Base-by-base conservation (phyloP, 2,888 invertebrate species). In the Epsilonema sp. region DNA sequence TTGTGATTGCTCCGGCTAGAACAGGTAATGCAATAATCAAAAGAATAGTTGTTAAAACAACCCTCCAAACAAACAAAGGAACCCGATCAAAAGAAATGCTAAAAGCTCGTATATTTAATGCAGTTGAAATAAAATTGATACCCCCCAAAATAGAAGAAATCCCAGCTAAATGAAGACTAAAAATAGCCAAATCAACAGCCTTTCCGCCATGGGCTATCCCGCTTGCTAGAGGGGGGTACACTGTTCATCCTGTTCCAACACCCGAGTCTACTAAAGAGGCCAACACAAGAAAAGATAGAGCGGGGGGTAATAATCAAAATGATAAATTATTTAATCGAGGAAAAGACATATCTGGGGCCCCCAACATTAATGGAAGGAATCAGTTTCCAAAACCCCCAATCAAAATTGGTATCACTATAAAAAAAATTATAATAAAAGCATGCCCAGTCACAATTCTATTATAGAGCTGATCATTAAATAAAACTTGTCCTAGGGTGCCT, bases 291-390 rank as follows among this genome's bases (percentile, higher is more conserved):
- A 82, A 55, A n/a, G 72, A 70, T 57, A 82, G 57, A 11, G 79
- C 76, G 0, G 78, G 77, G 0, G 78, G 78, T n/a, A 82, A 53
- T 47, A 82, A 53, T 73, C 81, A 82, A 71, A 81, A 82, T 65
- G 80, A 80, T 75, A 81, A 77, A 71, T 80, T 81, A 75, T 82
- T 82, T 73, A 82, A 73, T 62, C 80, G 80, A 0, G 81, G 81
- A 45, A 80, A 82, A 11, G 78, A 78, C 72, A 82, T 81, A 74
- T 83, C 82, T 2, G 79, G 79, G 0, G 78, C 76, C 52, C 78
- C 78, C 60, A 82, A 57, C 72, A 82, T 79, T 67, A 82, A 56
- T 3, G 81, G 81, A 0, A 81, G 69, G 65, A 82, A 59, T 75
- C 79, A 82, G 67, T 83, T 83, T 51, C 82, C 82, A 72, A 82